Evolutionary conservation across 2,797 vertebrate species (phyloP).

Genomic region (Tokudaia muenninki): DNA sequence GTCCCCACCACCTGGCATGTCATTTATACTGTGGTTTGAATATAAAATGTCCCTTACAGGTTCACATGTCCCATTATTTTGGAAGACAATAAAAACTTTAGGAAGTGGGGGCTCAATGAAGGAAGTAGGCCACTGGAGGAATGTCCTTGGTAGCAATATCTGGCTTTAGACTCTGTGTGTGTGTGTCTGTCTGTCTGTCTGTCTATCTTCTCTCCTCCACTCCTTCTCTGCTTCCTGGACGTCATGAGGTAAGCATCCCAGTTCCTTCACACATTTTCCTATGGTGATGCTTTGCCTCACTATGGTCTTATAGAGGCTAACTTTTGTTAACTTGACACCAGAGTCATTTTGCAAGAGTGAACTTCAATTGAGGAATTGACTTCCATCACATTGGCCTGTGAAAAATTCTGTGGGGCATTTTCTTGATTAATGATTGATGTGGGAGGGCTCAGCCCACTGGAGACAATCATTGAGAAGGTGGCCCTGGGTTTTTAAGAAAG

Average conservation of each 20-base stretch:
- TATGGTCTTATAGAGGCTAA: background rate
- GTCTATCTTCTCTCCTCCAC: background rate
- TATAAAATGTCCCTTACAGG: background rate
- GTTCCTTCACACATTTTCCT: background rate
- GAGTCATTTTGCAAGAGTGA: background rate
- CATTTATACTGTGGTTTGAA: background rate
- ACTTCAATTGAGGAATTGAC: background rate
- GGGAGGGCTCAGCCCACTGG: background rate
- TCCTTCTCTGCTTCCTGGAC: background rate
- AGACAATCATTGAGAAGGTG: background rate
- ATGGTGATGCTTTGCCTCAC: background rate
- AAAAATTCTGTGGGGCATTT: background rate
- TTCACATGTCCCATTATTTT: background rate
- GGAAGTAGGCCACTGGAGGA: background rate
- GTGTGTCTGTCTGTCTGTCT: background rate
- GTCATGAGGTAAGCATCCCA: background rate
- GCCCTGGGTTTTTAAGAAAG: background rate
- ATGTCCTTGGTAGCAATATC: background rate
- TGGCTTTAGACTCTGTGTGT: background rate
- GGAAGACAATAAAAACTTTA: background rate
- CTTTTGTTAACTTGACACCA: background rate
- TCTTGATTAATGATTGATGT: background rate
- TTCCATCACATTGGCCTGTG: background rate
- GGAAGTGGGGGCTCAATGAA: background rate
- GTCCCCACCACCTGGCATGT: background rate